Evolutionary conservation across 2,797 vertebrate species (phyloP).

Genomic region (Cetoscarus ocellatus): DNA sequence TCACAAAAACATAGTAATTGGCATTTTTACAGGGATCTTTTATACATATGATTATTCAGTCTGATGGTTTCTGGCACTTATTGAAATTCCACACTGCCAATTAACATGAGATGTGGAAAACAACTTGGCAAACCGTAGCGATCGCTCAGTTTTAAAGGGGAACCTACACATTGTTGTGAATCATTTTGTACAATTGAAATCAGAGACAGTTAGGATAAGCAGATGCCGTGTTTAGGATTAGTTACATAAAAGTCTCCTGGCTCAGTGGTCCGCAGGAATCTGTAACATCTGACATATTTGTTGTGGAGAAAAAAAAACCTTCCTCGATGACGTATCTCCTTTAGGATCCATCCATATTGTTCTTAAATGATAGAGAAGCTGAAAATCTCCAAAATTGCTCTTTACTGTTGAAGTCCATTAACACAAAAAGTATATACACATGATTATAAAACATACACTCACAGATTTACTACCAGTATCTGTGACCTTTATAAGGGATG

Average conservation of each 20-base stretch:
- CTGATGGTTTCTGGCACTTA: constrained; percentile 42
- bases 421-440: constrained; percentile 77
- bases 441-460: constrained; percentile 73
- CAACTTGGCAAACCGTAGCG: constrained; percentile 18
- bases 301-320: constrained; percentile 10
- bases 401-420: constrained; percentile 70
- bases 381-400: constrained; percentile 74
- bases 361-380: constrained; percentile 56
- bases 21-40: constrained; percentile 63
- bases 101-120: constrained; percentile 55
- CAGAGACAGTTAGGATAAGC: constrained; percentile 15
- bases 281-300: constrained; percentile 18
- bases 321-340: constrained; percentile 3
- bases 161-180: constrained; percentile 29
- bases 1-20: constrained; percentile 64
- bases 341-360: constrained; percentile 25
- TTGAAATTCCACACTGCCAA: constrained; percentile 56
- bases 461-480: constrained; percentile 75
- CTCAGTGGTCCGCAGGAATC: constrained; percentile 31
- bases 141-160: constrained; percentile 12
- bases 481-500: constrained; percentile 45
- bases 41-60: constrained; percentile 51
- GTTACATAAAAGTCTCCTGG: constrained; percentile 17
- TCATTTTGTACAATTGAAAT: constrained; percentile 40
- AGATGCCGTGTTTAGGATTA: constrained; percentile 40